Conservation (phyloP, 2,113 vertebrate genomes). For the Thalassarche chlororhynchos region DNA sequence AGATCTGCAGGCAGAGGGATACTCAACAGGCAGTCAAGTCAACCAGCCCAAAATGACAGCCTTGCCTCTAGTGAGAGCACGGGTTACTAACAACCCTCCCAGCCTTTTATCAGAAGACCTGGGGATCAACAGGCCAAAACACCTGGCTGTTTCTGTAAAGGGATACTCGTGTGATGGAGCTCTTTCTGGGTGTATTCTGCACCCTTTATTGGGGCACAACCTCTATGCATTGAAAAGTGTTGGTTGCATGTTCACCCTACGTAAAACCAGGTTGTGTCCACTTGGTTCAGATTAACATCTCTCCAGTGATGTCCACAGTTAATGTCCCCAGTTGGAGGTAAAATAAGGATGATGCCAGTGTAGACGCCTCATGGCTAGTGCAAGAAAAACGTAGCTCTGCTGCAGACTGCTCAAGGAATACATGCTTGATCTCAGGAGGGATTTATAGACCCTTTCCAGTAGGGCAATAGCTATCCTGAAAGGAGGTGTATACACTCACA, state of each 20-base stretch:
- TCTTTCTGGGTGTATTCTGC: background rate
- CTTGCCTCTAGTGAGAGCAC: background rate
- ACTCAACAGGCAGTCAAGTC: background rate
- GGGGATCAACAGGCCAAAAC: background rate
- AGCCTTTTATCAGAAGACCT: background rate
- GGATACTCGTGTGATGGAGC: background rate
- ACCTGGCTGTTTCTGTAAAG: background rate
- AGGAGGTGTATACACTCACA: background rate
- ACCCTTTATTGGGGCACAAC: background rate
- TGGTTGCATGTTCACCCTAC: background rate
- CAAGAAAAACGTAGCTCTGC: background rate
- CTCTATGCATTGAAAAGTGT: rapidly evolving
- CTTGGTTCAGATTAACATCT: background rate
- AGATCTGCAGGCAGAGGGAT: background rate
- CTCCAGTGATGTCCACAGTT: background rate
- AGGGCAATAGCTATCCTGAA: background rate
- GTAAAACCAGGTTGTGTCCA: background rate
- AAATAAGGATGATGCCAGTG: background rate
- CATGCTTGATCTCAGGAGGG: background rate
- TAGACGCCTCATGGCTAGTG: background rate
- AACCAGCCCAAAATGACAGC: background rate
- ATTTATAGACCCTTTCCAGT: background rate
- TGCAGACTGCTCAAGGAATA: background rate
- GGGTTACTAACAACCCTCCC: background rate
- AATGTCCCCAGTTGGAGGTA: background rate